Base-by-base conservation (phyloP, 2,797 vertebrate genomes). In the Pitangus sulphuratus region DNA sequence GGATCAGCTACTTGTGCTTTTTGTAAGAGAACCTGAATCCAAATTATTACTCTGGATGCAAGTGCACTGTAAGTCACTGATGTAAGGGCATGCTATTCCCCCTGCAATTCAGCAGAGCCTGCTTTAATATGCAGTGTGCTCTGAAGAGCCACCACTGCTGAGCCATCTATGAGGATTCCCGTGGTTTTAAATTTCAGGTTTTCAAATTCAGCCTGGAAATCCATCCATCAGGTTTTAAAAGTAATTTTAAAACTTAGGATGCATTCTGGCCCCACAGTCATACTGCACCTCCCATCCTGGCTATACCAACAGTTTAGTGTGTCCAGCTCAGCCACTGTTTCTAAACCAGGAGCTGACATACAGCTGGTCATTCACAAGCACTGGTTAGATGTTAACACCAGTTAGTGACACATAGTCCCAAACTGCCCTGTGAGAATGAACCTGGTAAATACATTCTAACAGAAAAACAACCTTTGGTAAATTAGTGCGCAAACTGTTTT, bases 191-290 rank as follows among this genome's bases (percentile, higher is more conserved):
- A 84, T 75, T 50, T 83, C 74, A 84, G 61, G 65, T 81, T 94
- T 96, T 87, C 84, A 31, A 80, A 90, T 64, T 92, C 81, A 87
- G 74, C 56, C 74, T 39, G 33, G 65, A 92, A 93, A 93, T 58
- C 54, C 66, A 92, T 35, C 51, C 48, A 85, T 33, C 42, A 28
- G 42, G 22, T 75, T 92, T 87, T 22, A 44, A n/a, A 89, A 82
- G 30, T 40, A 35, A 45, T 77, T 91, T 53, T 31, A 72, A 75
- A 91, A 86, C 72, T 58, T 44, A 58, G 65, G 44, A 81, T 33
- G 56, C 24, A 57, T 86, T 84, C 61, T n/a, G 50, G 57, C n/a
- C n/a, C 84, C 47, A 37, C 40, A 37, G 45, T 4, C 2, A 4
- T 35, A 44, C 40, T 53, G 9, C 7, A 39, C 40, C 54, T 87